phyloP scores from a whole-genome alignment of 2,797 vertebrate species.

The Acanthis flammea region DNA sequence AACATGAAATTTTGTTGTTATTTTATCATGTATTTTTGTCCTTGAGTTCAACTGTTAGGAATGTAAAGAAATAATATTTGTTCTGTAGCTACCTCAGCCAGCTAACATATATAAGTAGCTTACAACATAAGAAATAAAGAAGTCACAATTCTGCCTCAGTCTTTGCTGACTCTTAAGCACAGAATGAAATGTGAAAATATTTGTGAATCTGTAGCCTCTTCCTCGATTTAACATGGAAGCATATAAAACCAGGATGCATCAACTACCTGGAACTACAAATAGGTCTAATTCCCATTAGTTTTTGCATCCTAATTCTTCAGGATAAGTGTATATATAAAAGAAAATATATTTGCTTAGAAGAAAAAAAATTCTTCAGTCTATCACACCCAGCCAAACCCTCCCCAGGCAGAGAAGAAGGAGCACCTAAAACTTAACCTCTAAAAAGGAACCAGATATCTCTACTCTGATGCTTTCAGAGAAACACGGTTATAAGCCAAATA shows the following conservation, averaged over 20 bases:
- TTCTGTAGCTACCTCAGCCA: background rate
- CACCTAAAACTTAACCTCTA: background rate
- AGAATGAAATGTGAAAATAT: background rate
- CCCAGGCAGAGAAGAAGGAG: background rate
- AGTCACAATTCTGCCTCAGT: background rate
- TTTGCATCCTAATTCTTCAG: background rate
- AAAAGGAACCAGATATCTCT: background rate
- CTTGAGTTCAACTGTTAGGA: background rate
- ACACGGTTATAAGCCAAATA: background rate
- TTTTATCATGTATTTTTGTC: background rate
- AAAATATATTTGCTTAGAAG: background rate
- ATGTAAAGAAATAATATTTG: background rate
- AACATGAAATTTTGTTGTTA: background rate
- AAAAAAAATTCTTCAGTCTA: background rate
- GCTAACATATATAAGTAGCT: background rate
- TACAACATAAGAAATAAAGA: background rate
- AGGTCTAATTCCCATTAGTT: background rate
- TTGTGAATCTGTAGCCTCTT: background rate
- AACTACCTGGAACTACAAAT: background rate
- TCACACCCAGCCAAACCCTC: background rate
- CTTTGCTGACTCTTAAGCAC: background rate
- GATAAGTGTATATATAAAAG: background rate
- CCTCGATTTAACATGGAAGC: background rate
- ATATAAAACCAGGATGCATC: background rate
- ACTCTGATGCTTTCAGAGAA: background rate